phyloP scores from a whole-genome alignment of 92 coral and sea anemone genomes.

The Epizoanthus stellaris region DNA sequence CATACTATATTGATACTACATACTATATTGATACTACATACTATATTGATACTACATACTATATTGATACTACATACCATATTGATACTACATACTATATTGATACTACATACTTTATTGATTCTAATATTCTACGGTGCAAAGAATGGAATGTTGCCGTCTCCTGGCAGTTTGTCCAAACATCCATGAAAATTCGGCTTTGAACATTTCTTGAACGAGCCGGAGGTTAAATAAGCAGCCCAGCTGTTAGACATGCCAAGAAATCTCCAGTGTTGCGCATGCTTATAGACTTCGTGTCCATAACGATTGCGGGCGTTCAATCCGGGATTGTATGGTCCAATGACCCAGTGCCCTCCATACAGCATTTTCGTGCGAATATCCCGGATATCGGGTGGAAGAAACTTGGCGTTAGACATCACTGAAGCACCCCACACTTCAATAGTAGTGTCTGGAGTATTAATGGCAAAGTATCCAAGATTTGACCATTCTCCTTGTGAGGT shows the following conservation, averaged over 20 bases:
- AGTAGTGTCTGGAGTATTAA: conserved; percentile 45
- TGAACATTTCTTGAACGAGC: conserved; percentile 27
- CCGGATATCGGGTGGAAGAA: conserved; percentile 37
- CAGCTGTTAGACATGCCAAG: conserved; percentile 25
- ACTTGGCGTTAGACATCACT: conserved; percentile 15
- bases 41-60: no score
- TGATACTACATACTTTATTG: no score
- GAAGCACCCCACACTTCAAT: conserved; percentile 46
- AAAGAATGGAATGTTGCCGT: conserved; percentile 36
- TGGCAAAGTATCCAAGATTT: conserved; percentile 20
- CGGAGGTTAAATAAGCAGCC: conserved; percentile 31
- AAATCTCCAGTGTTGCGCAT: conserved; percentile 53
- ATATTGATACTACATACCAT: no score
- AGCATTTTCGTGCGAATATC: conserved; percentile 33
- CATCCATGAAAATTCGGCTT: conserved; percentile 46
- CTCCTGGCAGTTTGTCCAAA: conserved; percentile 47
- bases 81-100: no score
- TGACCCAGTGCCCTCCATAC: conserved; percentile 43
- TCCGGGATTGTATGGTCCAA: conserved; percentile 42
- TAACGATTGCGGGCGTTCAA: conserved; percentile 52
- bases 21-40: no score
- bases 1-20: no score
- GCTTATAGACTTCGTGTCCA: conserved; percentile 52
- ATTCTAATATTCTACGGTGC: no score
- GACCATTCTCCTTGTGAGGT: conserved; percentile 10